Conservation (phyloP, 2,797 vertebrate genomes). For the Manis javanica region DNA sequence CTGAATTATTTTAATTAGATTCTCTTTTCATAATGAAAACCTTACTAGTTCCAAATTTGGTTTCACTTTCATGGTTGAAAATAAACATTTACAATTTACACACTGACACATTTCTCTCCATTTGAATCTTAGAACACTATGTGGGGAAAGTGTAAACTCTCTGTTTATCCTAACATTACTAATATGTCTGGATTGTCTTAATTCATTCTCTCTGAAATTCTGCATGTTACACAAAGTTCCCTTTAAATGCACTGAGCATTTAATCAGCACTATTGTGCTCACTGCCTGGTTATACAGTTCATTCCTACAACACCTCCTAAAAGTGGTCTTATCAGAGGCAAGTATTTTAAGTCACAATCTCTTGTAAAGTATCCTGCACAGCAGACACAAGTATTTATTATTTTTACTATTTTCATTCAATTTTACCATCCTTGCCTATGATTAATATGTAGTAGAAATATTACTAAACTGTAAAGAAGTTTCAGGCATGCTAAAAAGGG, state of each 20-base stretch:
- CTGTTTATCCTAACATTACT: constrained; percentile 34
- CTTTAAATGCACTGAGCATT: background rate
- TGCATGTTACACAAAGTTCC: background rate
- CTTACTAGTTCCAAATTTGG: constrained; percentile 49
- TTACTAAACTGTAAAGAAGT: background rate
- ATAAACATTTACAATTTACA: constrained; percentile 58
- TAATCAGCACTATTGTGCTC: background rate
- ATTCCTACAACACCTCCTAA: background rate
- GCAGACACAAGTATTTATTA: background rate
- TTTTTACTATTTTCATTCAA: background rate
- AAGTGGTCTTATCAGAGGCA: background rate
- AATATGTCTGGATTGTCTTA: background rate
- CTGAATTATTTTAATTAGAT: constrained; percentile 54
- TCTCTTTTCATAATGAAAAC: constrained; percentile 43
- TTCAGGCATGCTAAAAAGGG: background rate
- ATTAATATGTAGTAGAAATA: background rate
- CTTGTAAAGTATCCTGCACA: background rate
- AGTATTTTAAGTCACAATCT: background rate
- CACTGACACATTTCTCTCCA: background rate
- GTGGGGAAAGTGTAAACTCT: background rate
- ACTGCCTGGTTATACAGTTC: background rate
- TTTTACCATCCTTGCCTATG: background rate
- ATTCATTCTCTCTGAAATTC: constrained; percentile 6
- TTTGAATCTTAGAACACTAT: background rate
- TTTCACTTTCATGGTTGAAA: constrained; percentile 54